Evolutionary conservation across 2,797 vertebrate genomes (phyloP).

Genomic region (Tokudaia tokunoshimensis): DNA sequence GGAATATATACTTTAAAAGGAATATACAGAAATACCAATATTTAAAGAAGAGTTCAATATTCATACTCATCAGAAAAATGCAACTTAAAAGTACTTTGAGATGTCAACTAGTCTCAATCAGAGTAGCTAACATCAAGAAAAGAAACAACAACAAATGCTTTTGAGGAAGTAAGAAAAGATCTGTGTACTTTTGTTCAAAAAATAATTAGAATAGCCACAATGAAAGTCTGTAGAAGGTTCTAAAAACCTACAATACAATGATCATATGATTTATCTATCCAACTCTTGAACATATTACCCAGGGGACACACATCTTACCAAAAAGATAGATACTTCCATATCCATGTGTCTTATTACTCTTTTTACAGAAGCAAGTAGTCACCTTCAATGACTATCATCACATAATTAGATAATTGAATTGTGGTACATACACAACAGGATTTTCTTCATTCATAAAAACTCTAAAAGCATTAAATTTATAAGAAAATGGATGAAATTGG

Average conservation of each 20-base stretch:
- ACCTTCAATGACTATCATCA: background rate
- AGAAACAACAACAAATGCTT: background rate
- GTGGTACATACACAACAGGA: background rate
- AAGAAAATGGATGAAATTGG: background rate
- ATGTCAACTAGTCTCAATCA: background rate
- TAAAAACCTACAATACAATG: background rate
- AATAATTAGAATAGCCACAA: background rate
- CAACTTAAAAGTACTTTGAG: background rate
- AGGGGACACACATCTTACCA: background rate
- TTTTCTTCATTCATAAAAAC: background rate
- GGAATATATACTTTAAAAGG: background rate
- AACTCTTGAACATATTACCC: background rate
- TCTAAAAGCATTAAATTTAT: background rate
- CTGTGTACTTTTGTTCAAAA: background rate
- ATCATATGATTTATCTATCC: accelerated
- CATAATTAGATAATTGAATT: background rate
- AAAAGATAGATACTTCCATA: background rate
- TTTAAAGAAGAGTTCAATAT: background rate
- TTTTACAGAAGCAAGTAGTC: background rate
- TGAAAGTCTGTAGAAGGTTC: background rate
- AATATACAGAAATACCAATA: background rate
- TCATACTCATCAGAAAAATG: background rate
- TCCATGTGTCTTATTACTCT: background rate
- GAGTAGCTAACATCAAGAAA: background rate
- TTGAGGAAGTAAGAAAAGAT: background rate